phyloP scores from a whole-genome alignment of 2,113 vertebrate genomes.

The Bostrychus sinensis region DNA sequence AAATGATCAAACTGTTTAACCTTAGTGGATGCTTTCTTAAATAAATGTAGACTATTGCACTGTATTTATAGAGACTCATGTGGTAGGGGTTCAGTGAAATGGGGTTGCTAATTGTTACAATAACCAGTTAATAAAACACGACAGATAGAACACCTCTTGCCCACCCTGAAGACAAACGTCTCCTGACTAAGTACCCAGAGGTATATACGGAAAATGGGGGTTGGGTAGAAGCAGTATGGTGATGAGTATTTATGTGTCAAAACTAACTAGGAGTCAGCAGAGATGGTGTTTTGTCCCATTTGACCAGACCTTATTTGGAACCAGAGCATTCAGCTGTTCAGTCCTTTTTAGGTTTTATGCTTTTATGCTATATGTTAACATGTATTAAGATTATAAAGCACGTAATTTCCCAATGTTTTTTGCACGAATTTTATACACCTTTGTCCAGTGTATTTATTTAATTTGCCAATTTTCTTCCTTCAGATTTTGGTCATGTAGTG shows the following conservation, averaged over 20 bases:
- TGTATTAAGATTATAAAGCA: no score
- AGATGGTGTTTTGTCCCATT: slow-evolving; percentile 33
- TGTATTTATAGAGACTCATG: no score
- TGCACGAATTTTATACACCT: no score
- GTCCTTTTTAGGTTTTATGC: slow-evolving; percentile 30
- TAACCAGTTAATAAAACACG: not conserved
- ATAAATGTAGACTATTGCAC: no score
- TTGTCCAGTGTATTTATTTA: no score
- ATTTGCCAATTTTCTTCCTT: no score
- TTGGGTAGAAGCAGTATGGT: slow-evolving; percentile 24
- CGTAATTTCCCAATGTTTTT: no score
- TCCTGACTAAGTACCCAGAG: slow-evolving; percentile 2
- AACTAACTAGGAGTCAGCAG: slow-evolving; percentile 32
- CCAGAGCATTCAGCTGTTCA: slow-evolving; percentile 12
- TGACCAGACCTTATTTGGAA: slow-evolving; percentile 61
- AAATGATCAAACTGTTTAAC: no score
- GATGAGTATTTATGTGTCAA: slow-evolving; percentile 57
- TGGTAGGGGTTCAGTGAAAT: no score
- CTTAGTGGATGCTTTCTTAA: no score
- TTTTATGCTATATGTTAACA: no score
- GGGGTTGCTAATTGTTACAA: not conserved
- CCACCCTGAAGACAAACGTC: slow-evolving; percentile 23
- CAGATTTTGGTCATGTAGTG: no score
- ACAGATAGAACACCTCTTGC: not conserved
- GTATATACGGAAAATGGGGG: slow-evolving; percentile 19